Evolutionary conservation across 1,140 invertebrate genomes (phyloP).

Genomic region (Halictus rubicundus): DNA sequence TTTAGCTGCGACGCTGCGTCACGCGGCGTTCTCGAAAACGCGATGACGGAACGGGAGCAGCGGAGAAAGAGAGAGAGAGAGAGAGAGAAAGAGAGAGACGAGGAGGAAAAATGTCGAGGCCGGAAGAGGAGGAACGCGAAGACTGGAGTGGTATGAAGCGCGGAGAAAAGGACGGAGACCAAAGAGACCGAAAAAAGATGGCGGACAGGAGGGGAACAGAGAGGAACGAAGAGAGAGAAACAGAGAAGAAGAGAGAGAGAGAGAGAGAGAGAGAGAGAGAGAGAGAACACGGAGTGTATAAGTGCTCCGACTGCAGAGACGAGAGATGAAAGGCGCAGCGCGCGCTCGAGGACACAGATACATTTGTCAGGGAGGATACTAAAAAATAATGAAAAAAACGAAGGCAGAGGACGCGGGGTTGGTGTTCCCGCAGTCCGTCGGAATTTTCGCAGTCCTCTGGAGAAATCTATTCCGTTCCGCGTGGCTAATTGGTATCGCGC

Average conservation of each 20-base stretch:
- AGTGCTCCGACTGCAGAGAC: conserved; percentile 76
- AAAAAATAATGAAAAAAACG: conserved; percentile 73
- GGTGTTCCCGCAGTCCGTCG: conserved; percentile 18
- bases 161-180: conserved; percentile 54
- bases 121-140: conserved; percentile 38
- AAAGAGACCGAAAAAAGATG: conserved; percentile 61
- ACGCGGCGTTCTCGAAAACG: conserved; percentile 50
- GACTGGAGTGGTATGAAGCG: conserved; percentile 42
- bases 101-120: neutral
- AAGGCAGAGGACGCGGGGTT: conserved; percentile 3
- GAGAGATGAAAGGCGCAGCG: conserved; percentile 77
- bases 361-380: conserved; percentile 75
- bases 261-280: conserved; percentile 54
- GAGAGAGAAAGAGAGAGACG: conserved; percentile 3
- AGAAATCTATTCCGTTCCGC: conserved; percentile 45
- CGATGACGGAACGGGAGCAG: too few relatives aligned
- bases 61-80: conserved; percentile 15
- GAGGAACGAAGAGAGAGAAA: conserved; percentile 10
- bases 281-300: conserved; percentile 71
- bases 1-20: conserved; percentile 61
- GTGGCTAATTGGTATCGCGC: conserved; percentile 18
- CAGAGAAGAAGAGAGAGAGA: conserved; percentile 53
- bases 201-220: conserved; percentile 9
- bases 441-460: conserved; percentile 54
- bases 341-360: conserved; percentile 77